These are phyloP conservation scores for Noctua pronuba DNA, from an alignment of 2,888 invertebrate species.

Conservation along the genomic window DNA sequence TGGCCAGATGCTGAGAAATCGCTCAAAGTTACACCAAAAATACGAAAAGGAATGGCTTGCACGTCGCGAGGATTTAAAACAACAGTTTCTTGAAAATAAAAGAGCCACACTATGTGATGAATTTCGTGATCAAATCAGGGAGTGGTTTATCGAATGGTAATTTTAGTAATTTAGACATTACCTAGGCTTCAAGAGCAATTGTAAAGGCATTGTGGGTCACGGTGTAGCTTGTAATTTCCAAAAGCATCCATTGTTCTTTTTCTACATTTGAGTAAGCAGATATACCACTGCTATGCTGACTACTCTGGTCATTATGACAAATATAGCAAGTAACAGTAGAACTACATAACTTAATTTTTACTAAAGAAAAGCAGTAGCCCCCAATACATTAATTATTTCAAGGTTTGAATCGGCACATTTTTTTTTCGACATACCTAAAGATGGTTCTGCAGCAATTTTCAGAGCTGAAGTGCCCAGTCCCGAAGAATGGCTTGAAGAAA, in stretches of 20 bases:
- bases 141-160: slow-evolving; percentile 83
- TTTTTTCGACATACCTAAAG: slow-evolving; percentile 80
- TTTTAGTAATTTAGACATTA: background rate
- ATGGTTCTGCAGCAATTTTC: slow-evolving; percentile 76
- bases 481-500: slow-evolving; percentile 78
- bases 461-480: slow-evolving; percentile 78
- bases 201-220: background rate
- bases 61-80: slow-evolving; percentile 68
- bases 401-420: slow-evolving; percentile 79
- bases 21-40: slow-evolving; percentile 35
- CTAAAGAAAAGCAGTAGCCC: background rate
- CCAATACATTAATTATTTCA: slow-evolving; percentile 1
- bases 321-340: background rate
- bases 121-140: slow-evolving; percentile 76
- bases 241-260: background rate
- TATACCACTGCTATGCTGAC: no score
- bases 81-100: slow-evolving; percentile 68
- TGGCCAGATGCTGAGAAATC: slow-evolving; percentile 44
- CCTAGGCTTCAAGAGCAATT: background rate
- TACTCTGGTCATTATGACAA: background rate
- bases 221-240: background rate
- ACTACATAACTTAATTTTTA: background rate
- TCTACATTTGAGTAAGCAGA: background rate
- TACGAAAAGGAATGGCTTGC: slow-evolving; percentile 72
- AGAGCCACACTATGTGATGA: slow-evolving; percentile 72